phyloP scores from a whole-genome alignment of 2,797 vertebrate genomes.

The Odontamblyopus lacepedii region DNA sequence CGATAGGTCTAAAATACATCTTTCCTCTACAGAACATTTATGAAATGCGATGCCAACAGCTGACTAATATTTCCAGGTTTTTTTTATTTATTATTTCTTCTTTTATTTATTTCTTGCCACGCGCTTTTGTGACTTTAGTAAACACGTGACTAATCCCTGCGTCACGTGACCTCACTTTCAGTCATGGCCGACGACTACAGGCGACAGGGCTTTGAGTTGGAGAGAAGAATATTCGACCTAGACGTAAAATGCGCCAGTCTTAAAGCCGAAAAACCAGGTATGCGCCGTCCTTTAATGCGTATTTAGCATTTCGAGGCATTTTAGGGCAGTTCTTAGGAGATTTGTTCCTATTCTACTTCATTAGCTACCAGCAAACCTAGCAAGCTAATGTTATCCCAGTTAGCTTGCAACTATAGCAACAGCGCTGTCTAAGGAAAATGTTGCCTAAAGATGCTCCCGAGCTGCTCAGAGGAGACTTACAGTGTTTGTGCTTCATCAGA shows the following conservation, averaged over 20 bases:
- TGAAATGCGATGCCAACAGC: neutral
- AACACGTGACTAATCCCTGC: conserved; percentile 68
- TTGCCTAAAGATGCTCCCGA: neutral
- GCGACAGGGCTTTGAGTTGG: conserved; percentile 83
- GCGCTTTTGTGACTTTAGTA: neutral
- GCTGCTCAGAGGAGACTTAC: too few relatives aligned
- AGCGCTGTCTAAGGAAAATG: conserved; percentile 40
- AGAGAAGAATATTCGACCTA: conserved; percentile 83
- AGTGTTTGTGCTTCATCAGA: neutral
- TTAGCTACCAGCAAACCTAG: conserved; percentile 46
- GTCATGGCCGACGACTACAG: conserved; percentile 86
- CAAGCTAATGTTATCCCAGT: conserved; percentile 43
- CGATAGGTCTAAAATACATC: too few relatives aligned
- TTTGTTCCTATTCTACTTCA: conserved; percentile 14
- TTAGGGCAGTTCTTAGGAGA: neutral
- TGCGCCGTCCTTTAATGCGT: neutral
- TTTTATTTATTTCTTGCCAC: conserved; percentile 50
- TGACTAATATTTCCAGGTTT: neutral
- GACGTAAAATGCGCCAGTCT: conserved; percentile 81
- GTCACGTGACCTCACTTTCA: conserved; percentile 77
- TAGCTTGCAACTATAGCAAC: conserved; percentile 65
- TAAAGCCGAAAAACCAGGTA: conserved; percentile 81
- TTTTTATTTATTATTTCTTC: neutral
- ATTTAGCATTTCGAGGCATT: neutral
- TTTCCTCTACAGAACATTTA: neutral